Conservation (phyloP, 1,140 invertebrate species). For the Palaemon carinicauda region DNA sequence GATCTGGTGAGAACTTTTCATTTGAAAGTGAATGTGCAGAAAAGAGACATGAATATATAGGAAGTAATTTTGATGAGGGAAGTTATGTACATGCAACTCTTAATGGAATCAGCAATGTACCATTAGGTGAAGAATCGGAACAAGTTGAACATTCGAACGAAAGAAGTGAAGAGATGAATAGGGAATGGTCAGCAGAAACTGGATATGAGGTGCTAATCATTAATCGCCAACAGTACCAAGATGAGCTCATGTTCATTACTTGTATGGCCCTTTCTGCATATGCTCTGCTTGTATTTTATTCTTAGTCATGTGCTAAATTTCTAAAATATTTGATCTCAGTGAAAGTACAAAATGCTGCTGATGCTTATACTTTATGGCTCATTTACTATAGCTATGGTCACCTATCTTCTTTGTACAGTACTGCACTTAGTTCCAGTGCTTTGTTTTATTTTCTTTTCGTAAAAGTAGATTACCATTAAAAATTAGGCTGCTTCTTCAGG, state of each 20-base stretch:
- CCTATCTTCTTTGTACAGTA: conserved; percentile 14
- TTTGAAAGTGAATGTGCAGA: no score
- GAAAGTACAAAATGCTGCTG: background rate
- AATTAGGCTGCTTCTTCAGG: background rate
- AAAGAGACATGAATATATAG: no score
- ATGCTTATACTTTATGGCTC: conserved; percentile 10
- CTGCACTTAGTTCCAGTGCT: background rate
- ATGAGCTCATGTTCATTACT: conserved; percentile 22
- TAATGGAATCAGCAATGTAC: background rate
- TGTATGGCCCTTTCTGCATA: conserved; percentile 30
- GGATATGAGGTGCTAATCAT: background rate
- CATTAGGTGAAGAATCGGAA: background rate
- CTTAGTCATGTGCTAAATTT: background rate
- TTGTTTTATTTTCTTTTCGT: background rate
- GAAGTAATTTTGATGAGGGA: no score
- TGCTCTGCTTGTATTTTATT: background rate
- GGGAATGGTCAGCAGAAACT: no score
- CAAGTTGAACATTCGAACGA: background rate
- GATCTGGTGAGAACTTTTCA: no score
- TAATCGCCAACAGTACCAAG: background rate
- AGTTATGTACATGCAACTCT: background rate
- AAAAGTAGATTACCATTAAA: no score
- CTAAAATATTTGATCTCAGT: background rate
- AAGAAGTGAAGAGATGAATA: background rate
- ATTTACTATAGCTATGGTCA: conserved; percentile 11